Percentiles rank a stretch among this genome's conserved stretches.
These are phyloP conservation scores for Panurus biarmicus DNA, from an alignment of 2,113 vertebrate genomes.

Conservation along the genomic window DNA sequence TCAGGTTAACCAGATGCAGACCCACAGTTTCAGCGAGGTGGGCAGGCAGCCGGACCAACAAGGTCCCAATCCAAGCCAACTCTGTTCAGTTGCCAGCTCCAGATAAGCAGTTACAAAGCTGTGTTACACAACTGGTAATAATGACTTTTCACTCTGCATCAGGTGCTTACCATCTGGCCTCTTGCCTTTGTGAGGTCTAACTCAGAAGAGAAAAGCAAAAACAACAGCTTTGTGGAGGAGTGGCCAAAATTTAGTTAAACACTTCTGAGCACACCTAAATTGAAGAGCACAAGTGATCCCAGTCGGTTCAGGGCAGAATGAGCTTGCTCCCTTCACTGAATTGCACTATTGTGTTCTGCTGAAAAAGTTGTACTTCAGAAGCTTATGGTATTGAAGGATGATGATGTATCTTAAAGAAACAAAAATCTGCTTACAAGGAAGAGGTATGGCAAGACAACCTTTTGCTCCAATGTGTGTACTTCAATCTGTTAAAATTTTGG, in stretches of 20 bases:
- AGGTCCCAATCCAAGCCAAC: not conserved
- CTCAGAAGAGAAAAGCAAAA: not conserved
- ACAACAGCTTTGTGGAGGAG: not conserved
- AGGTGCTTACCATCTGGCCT: not conserved
- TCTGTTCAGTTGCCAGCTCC: not conserved
- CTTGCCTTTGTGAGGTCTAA: not conserved
- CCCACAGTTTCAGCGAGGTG: fast-evolving
- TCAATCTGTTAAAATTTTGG: not conserved
- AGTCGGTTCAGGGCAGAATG: fast-evolving
- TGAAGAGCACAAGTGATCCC: not conserved
- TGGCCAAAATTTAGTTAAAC: not conserved
- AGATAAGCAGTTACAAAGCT: not conserved
- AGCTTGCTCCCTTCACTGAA: not conserved
- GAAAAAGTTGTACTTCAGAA: not conserved
- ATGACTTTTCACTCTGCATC: not conserved
- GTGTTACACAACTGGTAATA: not conserved
- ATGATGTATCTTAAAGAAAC: not conserved
- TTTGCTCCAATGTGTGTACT: not conserved
- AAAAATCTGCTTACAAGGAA: not conserved
- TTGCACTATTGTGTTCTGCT: not conserved
- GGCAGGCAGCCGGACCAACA: not conserved
- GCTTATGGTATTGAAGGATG: not conserved
- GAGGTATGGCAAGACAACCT: not conserved
- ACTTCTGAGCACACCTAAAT: not conserved
- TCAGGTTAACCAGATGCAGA: not conserved